Evolutionary conservation across 1,140 invertebrate genomes (phyloP), one percentile per base, ranked within the genome.

Genomic region (Hesperophylax magnus): DNA sequence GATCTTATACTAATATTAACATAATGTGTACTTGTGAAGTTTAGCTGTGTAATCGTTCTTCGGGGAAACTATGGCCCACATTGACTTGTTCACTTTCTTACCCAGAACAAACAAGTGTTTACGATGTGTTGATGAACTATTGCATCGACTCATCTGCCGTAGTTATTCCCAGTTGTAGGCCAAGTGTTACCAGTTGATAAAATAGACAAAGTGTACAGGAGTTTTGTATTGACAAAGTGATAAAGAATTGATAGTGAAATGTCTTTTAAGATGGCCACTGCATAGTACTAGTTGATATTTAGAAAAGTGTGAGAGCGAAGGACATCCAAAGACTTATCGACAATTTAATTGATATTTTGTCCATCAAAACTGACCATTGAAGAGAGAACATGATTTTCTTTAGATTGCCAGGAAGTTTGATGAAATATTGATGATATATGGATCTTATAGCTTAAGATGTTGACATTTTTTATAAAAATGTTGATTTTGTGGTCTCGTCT

Each of bases 1-100:
- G 72, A 75, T 75, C 56, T 75, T 58, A 54, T 71, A 72, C 47
- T 72, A 72, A 47, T 47, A 47, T 14, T 47, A 47, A 47, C 39
- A 47, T 47, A 14, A 47, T 11, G 39, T 47, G 9, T 47, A 47
- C 39, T 47, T 14, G 39, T 47, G 2, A 47, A 47, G 9, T 47
- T 47, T 47, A 47, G 39, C 11, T 14, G 11, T 47, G 39, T 47
- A 47, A 47, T 47, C 11, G 8, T 47, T 47, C 39, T 47, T 47
- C 39, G 39, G 39, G 39, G 39, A 47, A 47, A 14, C 39, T 27
- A 6, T 47, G 11, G 39, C 39, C 39, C 9, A 47, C 3, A 47
- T 47, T 8, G 39, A 47, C 39, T 47, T 47, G 6, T 47, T 11
- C 8, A 47, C 8, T 47, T 47, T 47, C 39, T 47, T 47, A 47